Conservation (phyloP, 2,888 invertebrate genomes). For the Thelaira solivaga region DNA sequence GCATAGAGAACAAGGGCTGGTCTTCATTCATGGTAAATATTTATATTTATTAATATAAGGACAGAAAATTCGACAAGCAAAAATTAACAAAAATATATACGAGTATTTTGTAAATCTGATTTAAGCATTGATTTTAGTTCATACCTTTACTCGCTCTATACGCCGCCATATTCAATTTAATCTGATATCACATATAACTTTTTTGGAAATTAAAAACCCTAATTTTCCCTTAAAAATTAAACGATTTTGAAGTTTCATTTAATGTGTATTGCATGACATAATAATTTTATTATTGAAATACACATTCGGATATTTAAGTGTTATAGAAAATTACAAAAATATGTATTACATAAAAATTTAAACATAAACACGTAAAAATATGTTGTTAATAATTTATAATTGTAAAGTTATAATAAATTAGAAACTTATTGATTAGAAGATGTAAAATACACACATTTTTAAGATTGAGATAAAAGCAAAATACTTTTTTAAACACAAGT, state of each 20-base stretch:
- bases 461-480: constrained; percentile 37
- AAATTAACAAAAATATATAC: too few species aligned
- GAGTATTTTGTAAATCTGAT: too few species aligned
- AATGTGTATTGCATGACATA: neutral
- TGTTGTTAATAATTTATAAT: constrained; percentile 17
- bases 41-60: too few species aligned
- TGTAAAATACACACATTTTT: constrained; percentile 25
- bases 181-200: too few species aligned
- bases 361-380: constrained; percentile 25
- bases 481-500: neutral
- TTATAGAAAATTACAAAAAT: constrained; percentile 26
- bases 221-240: neutral
- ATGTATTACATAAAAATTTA: constrained; percentile 19
- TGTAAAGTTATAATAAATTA: neutral
- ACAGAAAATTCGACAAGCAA: too few species aligned
- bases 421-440: constrained; percentile 22
- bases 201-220: too few species aligned
- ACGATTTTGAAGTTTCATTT: constrained; percentile 41
- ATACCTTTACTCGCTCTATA: too few species aligned
- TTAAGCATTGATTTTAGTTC: too few species aligned
- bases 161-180: too few species aligned
- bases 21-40: too few species aligned
- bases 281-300: constrained; percentile 48
- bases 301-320: constrained; percentile 10
- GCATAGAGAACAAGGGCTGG: too few species aligned